Evolutionary conservation across 2,888 invertebrate genomes (phyloP).

Genomic region (Oegoconia quadripuncta): DNA sequence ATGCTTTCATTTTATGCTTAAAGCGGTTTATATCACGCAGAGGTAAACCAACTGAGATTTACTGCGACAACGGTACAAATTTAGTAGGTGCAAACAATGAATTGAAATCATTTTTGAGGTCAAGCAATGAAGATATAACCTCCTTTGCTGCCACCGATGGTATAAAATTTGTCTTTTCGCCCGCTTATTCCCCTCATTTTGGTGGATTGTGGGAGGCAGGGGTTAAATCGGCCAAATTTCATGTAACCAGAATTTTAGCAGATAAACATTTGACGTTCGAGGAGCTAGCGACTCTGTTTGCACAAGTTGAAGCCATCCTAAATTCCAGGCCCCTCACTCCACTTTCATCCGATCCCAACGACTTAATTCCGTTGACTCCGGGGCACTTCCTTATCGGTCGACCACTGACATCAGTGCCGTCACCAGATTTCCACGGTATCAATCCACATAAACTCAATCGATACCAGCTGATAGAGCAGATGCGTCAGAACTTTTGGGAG

Average conservation of each 20-base stretch:
- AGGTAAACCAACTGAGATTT: constrained; percentile 18
- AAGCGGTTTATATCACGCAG: constrained; percentile 11
- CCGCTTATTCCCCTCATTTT: constrained; percentile 19
- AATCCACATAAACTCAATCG: constrained; percentile 4
- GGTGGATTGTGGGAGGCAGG: constrained; percentile 17
- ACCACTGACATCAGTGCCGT: constrained; percentile 11
- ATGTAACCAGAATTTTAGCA: constrained; percentile 16
- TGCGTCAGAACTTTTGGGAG: constrained; percentile 11
- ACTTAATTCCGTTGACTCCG: constrained; percentile 14
- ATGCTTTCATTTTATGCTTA: constrained; percentile 12
- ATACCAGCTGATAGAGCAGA: constrained; percentile 8
- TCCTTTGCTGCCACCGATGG: constrained; percentile 8
- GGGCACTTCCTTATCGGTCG: constrained; percentile 20
- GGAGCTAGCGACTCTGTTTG: constrained; percentile 14
- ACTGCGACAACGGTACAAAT: constrained; percentile 13
- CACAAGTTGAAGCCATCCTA: constrained; percentile 18
- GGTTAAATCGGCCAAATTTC: constrained; percentile 14
- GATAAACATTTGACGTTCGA: constrained; percentile 19
- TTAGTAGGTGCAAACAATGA: constrained; percentile 16
- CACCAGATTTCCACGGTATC: not conserved
- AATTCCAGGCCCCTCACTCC: constrained; percentile 20
- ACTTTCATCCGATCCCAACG: constrained; percentile 13
- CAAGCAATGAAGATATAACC: too few relatives aligned
- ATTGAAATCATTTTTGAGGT: too few relatives aligned
- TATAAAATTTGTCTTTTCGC: constrained; percentile 15